phyloP scores from a whole-genome alignment of 1,140 invertebrate species.

The Scylla paramamosain region DNA sequence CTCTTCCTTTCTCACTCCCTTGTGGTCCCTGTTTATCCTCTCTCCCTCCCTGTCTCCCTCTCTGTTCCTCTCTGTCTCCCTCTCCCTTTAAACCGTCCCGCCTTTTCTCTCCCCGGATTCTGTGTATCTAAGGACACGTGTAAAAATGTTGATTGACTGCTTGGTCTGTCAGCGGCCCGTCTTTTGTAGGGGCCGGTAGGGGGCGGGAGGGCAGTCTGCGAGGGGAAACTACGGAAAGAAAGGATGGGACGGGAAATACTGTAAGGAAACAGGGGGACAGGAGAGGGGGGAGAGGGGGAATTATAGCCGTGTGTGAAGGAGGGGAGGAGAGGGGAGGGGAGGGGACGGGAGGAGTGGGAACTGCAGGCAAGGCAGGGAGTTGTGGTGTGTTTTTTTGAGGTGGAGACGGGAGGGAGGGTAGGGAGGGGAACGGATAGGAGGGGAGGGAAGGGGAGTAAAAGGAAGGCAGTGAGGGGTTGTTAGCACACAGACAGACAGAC shows the following conservation, averaged over 20 bases:
- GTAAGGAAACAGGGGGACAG: not conserved
- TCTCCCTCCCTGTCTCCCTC: slow-evolving; percentile 14
- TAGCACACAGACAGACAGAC: too few relatives aligned
- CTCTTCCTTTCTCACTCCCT: not conserved
- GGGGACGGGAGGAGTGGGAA: not conserved
- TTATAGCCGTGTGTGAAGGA: not conserved
- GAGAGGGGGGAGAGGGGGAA: not conserved
- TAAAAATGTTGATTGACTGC: slow-evolving; percentile 71
- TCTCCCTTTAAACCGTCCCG: not conserved
- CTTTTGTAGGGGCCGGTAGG: slow-evolving; percentile 18
- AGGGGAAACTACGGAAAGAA: not conserved
- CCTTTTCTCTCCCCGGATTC: slow-evolving; percentile 42
- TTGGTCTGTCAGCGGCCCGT: slow-evolving; percentile 54
- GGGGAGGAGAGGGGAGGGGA: not conserved
- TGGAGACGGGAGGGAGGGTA: not conserved
- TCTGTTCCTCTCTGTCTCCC: not conserved
- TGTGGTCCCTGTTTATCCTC: not conserved
- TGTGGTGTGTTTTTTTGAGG: not conserved
- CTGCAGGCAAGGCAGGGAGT: not conserved
- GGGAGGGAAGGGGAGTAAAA: not conserved
- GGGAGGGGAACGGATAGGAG: not conserved
- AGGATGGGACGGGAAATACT: not conserved
- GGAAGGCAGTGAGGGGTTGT: not conserved
- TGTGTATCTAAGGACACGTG: slow-evolving; percentile 57
- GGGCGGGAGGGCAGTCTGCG: not conserved